Evolutionary conservation across 2,888 invertebrate genomes (phyloP), one percentile per base, ranked within the genome.

Genomic region (Scaptomyza parva): DNA sequence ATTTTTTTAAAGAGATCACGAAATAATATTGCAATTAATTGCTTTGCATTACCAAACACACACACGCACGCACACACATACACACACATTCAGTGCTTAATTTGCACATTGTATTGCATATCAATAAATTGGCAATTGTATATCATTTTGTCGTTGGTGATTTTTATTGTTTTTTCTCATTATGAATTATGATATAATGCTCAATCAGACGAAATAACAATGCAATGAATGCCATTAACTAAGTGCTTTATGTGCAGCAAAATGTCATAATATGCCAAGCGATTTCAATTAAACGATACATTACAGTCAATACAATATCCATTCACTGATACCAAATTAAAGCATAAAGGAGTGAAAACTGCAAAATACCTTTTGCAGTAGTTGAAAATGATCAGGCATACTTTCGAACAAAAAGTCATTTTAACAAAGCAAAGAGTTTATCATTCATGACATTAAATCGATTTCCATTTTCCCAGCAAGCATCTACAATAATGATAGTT

Each of bases 11-110:
- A 64, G 41, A 63, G 63, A 74, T 72, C 64, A 55, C 62, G 52
- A 52, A 69, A 76, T 81, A 76, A 82, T 71, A 58, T 68, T 68
- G 69, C 73, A 86, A 84, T 83, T 83, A 83, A 85, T 85, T 78
- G 72, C 65, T 66, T 57, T 65, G 68, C 55, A 74, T 50, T 24
- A 30, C n/a, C 39, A 41, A 63, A 44, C 58, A 57, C 17, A 62
- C 55, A n/a, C 51, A 52, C 50, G 55, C 51, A 52, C 50, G 55
- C 37, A 30, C 14, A 14, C 67, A 48, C 60, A 52, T 18, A 30
- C 18, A 33, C 35, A 20, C 26, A 55, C 8, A 43, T 28, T 44
- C 17, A 51, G 9, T 35, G 28, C 18, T 24, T 30, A 35, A 67
- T 43, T 20, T 48, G 7, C 51, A 59, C 40, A 14, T 41, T 55